phyloP scores from a whole-genome alignment of 2,888 invertebrate genomes.

The Parasteatoda lunata region DNA sequence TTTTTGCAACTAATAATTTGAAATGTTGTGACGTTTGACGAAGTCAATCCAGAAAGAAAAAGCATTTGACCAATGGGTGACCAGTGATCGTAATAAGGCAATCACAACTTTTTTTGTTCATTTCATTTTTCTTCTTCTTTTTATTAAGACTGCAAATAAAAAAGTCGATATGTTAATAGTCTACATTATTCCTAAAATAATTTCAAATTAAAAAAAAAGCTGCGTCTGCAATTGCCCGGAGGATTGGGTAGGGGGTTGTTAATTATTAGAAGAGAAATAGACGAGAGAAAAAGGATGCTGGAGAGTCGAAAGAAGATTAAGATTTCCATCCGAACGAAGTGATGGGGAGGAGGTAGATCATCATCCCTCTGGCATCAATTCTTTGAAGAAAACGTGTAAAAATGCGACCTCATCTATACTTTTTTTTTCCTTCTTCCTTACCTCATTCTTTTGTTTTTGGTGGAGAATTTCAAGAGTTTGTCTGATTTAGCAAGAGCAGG shows the following conservation, averaged over 20 bases:
- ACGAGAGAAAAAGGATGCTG: neutral
- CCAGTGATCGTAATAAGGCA: no score
- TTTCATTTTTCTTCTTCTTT: no score
- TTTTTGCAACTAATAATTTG: no score
- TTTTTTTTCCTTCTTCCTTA: conserved; percentile 17
- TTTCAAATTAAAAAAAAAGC: no score
- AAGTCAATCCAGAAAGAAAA: no score
- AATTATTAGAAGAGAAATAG: neutral
- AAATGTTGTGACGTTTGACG: no score
- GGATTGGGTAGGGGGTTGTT: neutral
- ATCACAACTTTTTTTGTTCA: no score
- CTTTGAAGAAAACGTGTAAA: neutral
- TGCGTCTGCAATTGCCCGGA: neutral
- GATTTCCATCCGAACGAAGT: neutral
- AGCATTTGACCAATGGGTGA: no score
- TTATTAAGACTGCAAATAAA: no score
- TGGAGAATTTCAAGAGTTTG: conserved; percentile 45
- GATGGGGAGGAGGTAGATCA: no score
- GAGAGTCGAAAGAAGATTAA: neutral
- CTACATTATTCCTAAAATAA: no score
- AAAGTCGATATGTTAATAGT: no score
- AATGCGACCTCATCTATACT: conserved; percentile 43
- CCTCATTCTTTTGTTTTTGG: conserved; percentile 16
- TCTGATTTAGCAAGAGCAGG: conserved; percentile 43
- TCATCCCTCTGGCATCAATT: neutral